Percentiles rank a stretch among this genome's conserved stretches.
These are phyloP conservation scores for Anguilla megastoma DNA, from an alignment of 2,797 vertebrate species.

Conservation along the genomic window DNA sequence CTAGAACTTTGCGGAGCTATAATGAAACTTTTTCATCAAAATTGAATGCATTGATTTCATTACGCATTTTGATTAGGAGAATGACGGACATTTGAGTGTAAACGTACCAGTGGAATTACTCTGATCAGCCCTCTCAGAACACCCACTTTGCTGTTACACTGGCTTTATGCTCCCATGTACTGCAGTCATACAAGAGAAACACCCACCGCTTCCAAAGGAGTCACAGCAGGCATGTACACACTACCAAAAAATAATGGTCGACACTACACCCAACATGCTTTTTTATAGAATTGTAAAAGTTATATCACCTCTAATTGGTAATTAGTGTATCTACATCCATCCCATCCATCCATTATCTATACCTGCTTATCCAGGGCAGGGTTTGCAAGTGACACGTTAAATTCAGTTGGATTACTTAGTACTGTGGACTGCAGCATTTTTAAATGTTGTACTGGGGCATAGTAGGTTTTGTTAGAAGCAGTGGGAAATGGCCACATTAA, in stretches of 20 bases:
- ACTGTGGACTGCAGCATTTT: no score
- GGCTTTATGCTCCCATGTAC: neutral
- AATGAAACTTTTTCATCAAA: neutral
- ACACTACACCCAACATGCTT: neutral
- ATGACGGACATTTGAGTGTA: neutral
- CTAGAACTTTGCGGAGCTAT: no score
- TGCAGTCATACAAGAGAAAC: neutral
- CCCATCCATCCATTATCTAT: no score
- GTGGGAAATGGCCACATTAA: no score
- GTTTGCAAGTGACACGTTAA: no score
- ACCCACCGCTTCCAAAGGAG: neutral
- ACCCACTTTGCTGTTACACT: neutral
- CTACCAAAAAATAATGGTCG: neutral
- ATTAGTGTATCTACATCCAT: no score
- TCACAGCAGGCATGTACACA: neutral
- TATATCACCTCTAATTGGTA: no score
- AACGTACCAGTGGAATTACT: neutral
- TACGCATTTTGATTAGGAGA: neutral
- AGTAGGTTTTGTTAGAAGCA: no score
- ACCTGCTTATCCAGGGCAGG: no score
- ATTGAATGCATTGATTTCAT: neutral
- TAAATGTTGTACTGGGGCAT: no score
- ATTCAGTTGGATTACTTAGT: no score
- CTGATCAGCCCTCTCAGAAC: neutral
- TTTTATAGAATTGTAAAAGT: no score